Base-by-base conservation (phyloP, 2,113 vertebrate species). In the Leptosomus discolor region DNA sequence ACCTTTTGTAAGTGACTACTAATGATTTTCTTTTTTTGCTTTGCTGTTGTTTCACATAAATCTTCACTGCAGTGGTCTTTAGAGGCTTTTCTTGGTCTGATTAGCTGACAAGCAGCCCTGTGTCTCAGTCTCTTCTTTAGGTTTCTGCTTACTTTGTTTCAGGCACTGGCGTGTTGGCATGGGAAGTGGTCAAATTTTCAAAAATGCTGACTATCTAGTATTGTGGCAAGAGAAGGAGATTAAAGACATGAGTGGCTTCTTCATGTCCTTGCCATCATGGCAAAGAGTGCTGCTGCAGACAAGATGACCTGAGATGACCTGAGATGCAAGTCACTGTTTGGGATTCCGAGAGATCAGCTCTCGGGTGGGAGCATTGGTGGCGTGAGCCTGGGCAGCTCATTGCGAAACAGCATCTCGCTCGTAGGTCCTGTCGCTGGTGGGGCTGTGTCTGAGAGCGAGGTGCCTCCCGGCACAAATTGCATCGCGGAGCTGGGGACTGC, bases 31-130 rank as follows among this genome's bases (percentile, higher is more conserved):
- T 63, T 18, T 43, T 37, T 34, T 54, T 24, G 7, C 32, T 80
- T 91, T 81, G 46, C 45, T 81, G 88, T 86, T 90, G 32, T 90
- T 90, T 87, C 56, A 92, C 69, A 84, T 79, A 88, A 93, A 77
- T 74, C 69, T 91, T 53, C 3, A 0, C 77, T 63, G 54, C 43
- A 78, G 26, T 41, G 45, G 58, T 45, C 39, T 75, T 63, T 57
- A 15, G 85, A 90, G 43, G 37, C 67, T 85, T 91, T 90, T 86
- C 64, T 63, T 29, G 3, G n/a, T 71, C 56, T 84, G 0, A 0
- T 29, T 61, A 51, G 12, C 63, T 67, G 56, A 82, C 41, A 77
- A n/a, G 84, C 69, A 73, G 36, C 57, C 54, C 37, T 5, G 1
- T 43, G 70, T 54, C 32, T 13, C 36, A 4, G 20, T 60, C 37